phyloP scores from a whole-genome alignment of 2,888 invertebrate genomes.

The Lepidochitona cinerea region DNA sequence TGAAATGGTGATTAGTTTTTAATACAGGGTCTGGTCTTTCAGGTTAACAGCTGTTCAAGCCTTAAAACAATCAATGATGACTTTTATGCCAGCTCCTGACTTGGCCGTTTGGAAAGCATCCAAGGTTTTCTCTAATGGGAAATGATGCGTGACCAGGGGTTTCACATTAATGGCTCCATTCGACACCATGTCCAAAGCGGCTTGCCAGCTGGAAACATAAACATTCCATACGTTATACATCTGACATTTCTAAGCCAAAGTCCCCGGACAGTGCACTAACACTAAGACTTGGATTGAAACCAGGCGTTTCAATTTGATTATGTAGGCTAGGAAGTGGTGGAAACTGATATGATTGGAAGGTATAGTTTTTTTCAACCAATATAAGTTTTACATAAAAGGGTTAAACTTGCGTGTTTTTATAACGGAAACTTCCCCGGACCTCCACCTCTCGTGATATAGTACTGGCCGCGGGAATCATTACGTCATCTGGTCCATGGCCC shows the following conservation, averaged over 20 bases:
- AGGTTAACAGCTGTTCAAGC: too few species aligned
- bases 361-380: too few species aligned
- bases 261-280: too few species aligned
- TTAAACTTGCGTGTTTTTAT: constrained; percentile 73
- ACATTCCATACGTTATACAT: too few species aligned
- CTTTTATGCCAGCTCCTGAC: constrained; percentile 84
- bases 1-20: too few species aligned
- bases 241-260: too few species aligned
- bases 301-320: too few species aligned
- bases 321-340: too few species aligned
- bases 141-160: constrained; percentile 56
- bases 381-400: neutral
- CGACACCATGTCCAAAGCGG: constrained; percentile 51
- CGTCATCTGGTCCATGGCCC: constrained; percentile 86
- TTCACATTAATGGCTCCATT: constrained; percentile 58
- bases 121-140: constrained; percentile 72
- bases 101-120: constrained; percentile 88
- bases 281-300: too few species aligned
- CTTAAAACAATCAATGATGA: constrained; percentile 82
- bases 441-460: constrained; percentile 89
- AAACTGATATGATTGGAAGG: too few species aligned
- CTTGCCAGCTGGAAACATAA: constrained; percentile 53
- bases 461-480: constrained; percentile 85
- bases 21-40: too few species aligned
- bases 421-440: constrained; percentile 92